Base-by-base conservation (phyloP, 2,797 vertebrate genomes). In the Perodicticus potto region DNA sequence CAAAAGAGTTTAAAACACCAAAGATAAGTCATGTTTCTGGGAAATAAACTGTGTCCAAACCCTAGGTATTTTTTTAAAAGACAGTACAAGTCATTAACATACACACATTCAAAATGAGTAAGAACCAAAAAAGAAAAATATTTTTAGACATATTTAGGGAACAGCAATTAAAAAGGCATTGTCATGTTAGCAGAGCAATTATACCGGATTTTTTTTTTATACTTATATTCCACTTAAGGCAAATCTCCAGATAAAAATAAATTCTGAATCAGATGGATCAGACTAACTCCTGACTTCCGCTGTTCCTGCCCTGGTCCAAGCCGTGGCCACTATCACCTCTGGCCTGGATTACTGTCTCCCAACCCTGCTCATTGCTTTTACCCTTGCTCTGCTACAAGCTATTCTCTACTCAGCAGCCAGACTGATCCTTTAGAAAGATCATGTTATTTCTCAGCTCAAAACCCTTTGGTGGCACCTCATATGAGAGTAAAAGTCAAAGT, bases 1-100 rank as follows among this genome's bases (percentile, higher is more conserved):
- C 88, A 93, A 82, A 67, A 11, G 57, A 53, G 37, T 63, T 80
- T 22, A 93, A 89, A 93, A 89, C 29, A 95, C 13, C 83, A 92
- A 94, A 93, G 57, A 40, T 20, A 53, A 45, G 32, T 9, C 16
- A 89, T 63, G 12, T 77, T 91, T 90, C 83, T 37, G 72, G 70
- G 83, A 91, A 84, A 57, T 77, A 87, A 91, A 74, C 27, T 72
- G 8, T 84, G 55, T 65, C 20, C 20, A 77, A 72, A 78, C 4
- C 16, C 34, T 84, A 87, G 63, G 11, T 43, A 70, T 37, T 59
- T 59, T 37, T 43, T 77, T 85, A 76, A 40, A 23, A 74, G 59
- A 86, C 49, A 78, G n/a, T 63, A 34, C 63, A 90, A 77, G 81
- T 91, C 16, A 86, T n/a, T 67, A 84, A 80, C 40, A 77, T 55